Base-by-base conservation (phyloP, 2,888 invertebrate species). In the Drosophila conformis region DNA sequence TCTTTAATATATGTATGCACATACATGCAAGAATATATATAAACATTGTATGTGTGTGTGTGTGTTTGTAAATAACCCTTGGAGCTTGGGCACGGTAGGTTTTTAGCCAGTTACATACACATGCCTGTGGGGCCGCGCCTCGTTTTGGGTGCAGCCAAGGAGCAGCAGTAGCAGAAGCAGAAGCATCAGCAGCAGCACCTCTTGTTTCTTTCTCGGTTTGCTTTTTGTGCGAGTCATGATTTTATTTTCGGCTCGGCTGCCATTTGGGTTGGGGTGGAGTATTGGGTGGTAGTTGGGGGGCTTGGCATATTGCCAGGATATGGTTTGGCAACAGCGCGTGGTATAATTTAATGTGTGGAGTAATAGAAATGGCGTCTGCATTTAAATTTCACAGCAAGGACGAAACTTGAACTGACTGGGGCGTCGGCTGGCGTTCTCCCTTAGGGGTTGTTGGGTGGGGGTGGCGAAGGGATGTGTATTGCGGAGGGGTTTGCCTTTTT, bases 331-430 rank as follows among this genome's bases (percentile, higher is more conserved):
- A 69, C 82, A 63, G 80, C 79, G 75, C 79, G 75, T 78, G 75
- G 52, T 89, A 80, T 82, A 85, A 89, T 85, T 85, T 85, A 85
- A 85, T 89, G 89, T 85, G 89, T 51, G 80, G 82, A 77, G 75
- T 84, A 85, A 85, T 85, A 89, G 89, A 85, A 85, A 85, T 85
- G 89, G 87, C 88, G 89, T 87, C 88, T 87, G 74, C 88, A 80
- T 89, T 86, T 86, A 87, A 89, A 89, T 87, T 87, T 76, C 71
- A 69, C 74, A 74, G 78, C 82, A 80, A 81, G 78, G 81, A 80
- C 82, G 82, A 71, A 78, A 74, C 78, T 76, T 40, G 49, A 76
- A 76, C 65, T 54, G 70, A 64, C 59, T 70, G 64, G 80, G 71
- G 71, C 62, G 73, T 65, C 75, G 79, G 31, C 74, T 53, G 40